Evolutionary conservation across 2,113 vertebrate species (phyloP).

Genomic region (Charadrius vociferus): DNA sequence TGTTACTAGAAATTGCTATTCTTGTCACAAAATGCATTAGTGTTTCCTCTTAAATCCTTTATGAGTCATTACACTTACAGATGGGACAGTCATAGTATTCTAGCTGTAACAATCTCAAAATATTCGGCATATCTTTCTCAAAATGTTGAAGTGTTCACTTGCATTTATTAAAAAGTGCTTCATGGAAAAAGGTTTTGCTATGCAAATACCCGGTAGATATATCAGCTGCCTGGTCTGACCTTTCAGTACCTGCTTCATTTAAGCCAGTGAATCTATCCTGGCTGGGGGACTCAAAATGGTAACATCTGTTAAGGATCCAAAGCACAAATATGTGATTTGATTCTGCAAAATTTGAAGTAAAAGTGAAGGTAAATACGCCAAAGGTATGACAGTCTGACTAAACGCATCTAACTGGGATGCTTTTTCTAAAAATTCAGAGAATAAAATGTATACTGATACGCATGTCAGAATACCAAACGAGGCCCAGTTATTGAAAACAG

Average conservation of each 20-base stretch:
- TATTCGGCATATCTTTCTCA: background rate
- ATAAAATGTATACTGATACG: background rate
- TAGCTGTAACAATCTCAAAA: background rate
- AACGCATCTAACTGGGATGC: background rate
- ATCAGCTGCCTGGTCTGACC: background rate
- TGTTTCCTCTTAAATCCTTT: background rate
- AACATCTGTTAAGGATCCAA: background rate
- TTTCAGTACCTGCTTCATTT: background rate
- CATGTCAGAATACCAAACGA: background rate
- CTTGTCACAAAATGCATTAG: background rate
- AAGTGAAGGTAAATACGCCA: background rate
- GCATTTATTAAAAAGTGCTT: background rate
- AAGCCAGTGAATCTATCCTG: background rate
- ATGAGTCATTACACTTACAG: background rate
- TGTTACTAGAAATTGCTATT: background rate
- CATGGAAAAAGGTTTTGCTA: background rate
- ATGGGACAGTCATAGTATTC: background rate
- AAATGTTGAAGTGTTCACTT: background rate
- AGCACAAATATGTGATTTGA: background rate
- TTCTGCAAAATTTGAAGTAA: background rate
- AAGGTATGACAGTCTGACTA: background rate
- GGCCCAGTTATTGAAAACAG: background rate
- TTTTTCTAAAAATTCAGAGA: background rate
- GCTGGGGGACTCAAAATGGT: background rate
- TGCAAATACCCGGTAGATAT: background rate